Conservation (phyloP, 2,113 vertebrate genomes). For the Macrotus californicus region DNA sequence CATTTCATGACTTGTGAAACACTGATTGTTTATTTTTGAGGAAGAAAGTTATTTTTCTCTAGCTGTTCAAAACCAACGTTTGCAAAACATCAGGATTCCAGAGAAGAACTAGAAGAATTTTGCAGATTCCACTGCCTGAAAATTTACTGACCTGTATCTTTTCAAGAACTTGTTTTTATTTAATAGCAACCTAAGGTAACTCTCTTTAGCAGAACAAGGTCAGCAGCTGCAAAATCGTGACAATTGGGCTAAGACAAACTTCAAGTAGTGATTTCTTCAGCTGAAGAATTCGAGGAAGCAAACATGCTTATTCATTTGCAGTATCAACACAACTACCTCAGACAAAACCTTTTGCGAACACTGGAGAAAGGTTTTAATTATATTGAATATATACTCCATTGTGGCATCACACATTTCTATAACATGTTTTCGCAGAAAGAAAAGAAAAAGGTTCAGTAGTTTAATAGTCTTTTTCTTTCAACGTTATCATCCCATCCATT, state of each 20-base stretch:
- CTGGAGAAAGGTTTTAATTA: background rate
- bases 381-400: background rate
- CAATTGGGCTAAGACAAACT: background rate
- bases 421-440: conserved; percentile 4
- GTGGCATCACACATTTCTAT: conserved; percentile 7
- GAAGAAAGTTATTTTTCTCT: background rate
- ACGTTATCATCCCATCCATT: conserved; percentile 1
- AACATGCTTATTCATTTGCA: background rate
- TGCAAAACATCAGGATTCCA: conserved; percentile 27
- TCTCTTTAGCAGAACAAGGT: background rate
- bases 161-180: background rate
- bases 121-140: background rate
- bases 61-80: conserved; percentile 10
- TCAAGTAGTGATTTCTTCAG: background rate
- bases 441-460: background rate
- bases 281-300: background rate
- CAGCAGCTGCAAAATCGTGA: background rate
- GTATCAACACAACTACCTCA: background rate
- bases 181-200: background rate
- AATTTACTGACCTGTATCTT: conserved; percentile 8
- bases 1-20: background rate
- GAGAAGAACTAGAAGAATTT: background rate
- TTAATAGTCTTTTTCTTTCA: conserved; percentile 45
- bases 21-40: background rate
- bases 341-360: background rate